Percentiles rank a stretch among this genome's conserved stretches.
phyloP scores from a whole-genome alignment of 2,797 vertebrate genomes.

The Macroramphosus scolopax region DNA sequence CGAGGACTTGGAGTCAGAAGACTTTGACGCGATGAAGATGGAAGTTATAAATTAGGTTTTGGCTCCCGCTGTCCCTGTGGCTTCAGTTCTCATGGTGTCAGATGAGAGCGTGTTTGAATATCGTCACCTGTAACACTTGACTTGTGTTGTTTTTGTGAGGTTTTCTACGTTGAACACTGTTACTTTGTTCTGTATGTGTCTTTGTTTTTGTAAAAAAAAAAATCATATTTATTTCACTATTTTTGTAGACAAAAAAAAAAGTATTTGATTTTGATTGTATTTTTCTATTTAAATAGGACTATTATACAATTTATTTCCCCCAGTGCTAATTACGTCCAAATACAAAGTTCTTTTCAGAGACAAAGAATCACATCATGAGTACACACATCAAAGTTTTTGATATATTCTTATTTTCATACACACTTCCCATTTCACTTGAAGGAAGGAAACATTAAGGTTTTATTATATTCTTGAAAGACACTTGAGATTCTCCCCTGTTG shows the following conservation, averaged over 20 bases:
- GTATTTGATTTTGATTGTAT: conserved; percentile 98
- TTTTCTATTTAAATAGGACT: conserved; percentile 97
- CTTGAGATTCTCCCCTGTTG: conserved; percentile 96
- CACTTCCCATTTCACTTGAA: conserved; percentile 82
- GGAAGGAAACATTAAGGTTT: conserved; percentile 96
- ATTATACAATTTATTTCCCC: conserved; percentile 82
- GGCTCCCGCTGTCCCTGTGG: conserved; percentile 17
- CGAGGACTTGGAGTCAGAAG: conserved; percentile 31
- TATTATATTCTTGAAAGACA: conserved; percentile 98
- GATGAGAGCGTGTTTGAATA: conserved; percentile 61
- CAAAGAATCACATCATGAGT: conserved; percentile 77
- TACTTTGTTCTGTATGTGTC: conserved; percentile 79
- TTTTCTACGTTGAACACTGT: conserved; percentile 95
- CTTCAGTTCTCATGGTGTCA: conserved; percentile 51
- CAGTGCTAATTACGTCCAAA: conserved; percentile 84
- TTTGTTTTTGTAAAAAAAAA: conserved; percentile 75
- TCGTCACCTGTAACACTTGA: conserved; percentile 78
- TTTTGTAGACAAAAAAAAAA: conserved; percentile 93
- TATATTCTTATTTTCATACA: conserved; percentile 75
- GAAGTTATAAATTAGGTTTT: background rate
- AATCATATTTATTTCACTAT: conserved; percentile 99
- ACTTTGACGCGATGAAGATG: background rate
- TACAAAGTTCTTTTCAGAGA: conserved; percentile 83
- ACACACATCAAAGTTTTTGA: conserved; percentile 67
- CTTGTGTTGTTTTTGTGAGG: conserved; percentile 75